phyloP scores from a whole-genome alignment of 2,113 vertebrate genomes.

The Bubo blakistoni region DNA sequence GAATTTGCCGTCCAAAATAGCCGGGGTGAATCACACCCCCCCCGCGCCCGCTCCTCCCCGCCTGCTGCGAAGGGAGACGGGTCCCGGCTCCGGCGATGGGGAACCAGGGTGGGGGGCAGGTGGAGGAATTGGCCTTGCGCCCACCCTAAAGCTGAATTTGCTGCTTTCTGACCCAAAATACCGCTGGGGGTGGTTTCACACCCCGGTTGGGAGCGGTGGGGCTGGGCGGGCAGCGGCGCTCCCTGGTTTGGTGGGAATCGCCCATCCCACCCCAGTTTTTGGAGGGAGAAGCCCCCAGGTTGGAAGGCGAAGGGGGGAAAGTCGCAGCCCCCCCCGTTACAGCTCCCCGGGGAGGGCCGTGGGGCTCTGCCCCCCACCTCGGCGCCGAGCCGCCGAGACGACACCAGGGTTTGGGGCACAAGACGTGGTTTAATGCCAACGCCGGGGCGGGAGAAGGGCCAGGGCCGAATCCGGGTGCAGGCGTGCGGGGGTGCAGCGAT shows the following conservation, averaged over 20 bases:
- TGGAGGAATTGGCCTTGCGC: accelerated
- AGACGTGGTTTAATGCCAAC: not conserved
- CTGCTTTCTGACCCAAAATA: not conserved
- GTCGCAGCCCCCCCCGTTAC: not conserved
- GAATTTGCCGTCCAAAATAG: not conserved
- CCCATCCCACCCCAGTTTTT: not conserved
- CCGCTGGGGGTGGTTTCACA: accelerated
- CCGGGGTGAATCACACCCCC: not conserved
- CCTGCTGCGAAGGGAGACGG: not conserved
- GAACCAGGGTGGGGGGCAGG: accelerated
- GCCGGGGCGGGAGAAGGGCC: accelerated
- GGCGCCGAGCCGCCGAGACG: accelerated
- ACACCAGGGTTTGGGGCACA: not conserved
- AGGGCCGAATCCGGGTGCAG: accelerated
- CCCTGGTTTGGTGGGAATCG: not conserved
- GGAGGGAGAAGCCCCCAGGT: not conserved
- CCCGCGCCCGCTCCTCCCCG: accelerated
- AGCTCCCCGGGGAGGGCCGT: not conserved
- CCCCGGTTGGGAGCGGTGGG: accelerated
- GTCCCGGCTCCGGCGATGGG: accelerated
- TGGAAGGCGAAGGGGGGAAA: accelerated
- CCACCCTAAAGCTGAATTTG: accelerated
- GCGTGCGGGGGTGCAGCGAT: not conserved
- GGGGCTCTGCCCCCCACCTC: not conserved
- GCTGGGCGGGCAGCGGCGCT: not conserved